Evolutionary conservation across 2,113 vertebrate genomes (phyloP).

Genomic region (Ancistrus triradiatus): DNA sequence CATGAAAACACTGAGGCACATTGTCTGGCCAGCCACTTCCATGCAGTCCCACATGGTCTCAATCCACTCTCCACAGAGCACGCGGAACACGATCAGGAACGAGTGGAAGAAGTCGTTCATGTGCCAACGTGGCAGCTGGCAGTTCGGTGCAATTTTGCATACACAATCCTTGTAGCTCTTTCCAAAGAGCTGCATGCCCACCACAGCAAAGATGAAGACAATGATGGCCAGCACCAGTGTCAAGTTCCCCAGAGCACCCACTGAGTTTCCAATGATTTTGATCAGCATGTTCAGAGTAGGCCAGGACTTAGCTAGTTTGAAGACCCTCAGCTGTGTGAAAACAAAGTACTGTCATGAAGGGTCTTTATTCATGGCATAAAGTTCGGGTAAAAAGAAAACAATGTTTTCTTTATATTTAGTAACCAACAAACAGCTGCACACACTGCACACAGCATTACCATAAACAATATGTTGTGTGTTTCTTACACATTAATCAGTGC

Average conservation of each 20-base stretch:
- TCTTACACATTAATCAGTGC: too few species aligned
- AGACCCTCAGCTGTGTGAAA: slow-evolving; percentile 85
- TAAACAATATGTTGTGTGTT: too few species aligned
- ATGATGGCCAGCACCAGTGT: slow-evolving; percentile 98
- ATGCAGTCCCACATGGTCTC: slow-evolving; percentile 99
- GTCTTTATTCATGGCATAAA: too few species aligned
- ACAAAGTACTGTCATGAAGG: background rate
- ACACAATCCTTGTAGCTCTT: slow-evolving; percentile 98
- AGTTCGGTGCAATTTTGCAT: slow-evolving; percentile 84
- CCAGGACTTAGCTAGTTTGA: slow-evolving; percentile 98
- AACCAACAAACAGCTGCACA: background rate
- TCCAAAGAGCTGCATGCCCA: slow-evolving; percentile 99
- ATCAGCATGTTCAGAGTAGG: slow-evolving; percentile 99
- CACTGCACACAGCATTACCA: too few species aligned
- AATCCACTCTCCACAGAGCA: slow-evolving; percentile 97
- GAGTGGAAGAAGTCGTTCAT: slow-evolving; percentile 99
- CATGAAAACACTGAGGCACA: slow-evolving; percentile 98
- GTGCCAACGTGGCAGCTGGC: slow-evolving; percentile 93
- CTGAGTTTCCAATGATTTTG: slow-evolving; percentile 98
- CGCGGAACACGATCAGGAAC: slow-evolving; percentile 97
- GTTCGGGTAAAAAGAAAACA: background rate
- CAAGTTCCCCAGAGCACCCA: slow-evolving; percentile 95
- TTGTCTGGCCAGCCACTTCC: slow-evolving; percentile 94
- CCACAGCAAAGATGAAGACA: slow-evolving; percentile 99
- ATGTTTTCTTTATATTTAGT: background rate